Evolutionary conservation across 1,140 invertebrate genomes (phyloP), one percentile per base, ranked within the genome.

Genomic region (Heliconius melpomene): DNA sequence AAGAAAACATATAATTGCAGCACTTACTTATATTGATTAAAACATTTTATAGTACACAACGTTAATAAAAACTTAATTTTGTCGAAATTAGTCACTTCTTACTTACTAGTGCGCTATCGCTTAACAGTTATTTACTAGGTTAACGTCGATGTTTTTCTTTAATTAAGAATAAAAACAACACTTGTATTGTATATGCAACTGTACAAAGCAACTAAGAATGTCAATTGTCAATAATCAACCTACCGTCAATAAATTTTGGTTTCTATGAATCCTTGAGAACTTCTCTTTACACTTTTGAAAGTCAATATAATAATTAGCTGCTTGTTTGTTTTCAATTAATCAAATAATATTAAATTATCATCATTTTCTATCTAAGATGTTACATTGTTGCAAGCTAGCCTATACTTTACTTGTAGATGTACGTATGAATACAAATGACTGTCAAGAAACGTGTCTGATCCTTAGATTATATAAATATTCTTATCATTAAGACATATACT

Each of bases 301-400:
- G 60, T 66, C 60, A 66, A 26, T 66, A 66, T 2, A 66, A 3
- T 66, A 66, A 66, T 66, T 7, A 66, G 11, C 60, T 2, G 5
- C 60, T 1, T 66, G 13, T 66, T 26, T 26, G 23, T 66, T 5
- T 26, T 23, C 54, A 16, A 29, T 66, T 18, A 16, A 29, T 66
- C 26, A 66, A 29, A 16, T 66, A 66, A 66, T 18, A n/a, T 66
- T 3, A 16, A 26, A 26, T 66, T 66, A 66, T 66, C 60, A 3
- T 7, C 9, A 66, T 66, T 16, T 11, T 66, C 23, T 66, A 8
- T 66, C 11, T 13, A 23, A 66, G 11, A 16, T 29, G 60, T 66
- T 66, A 26, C 60, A 66, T 66, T 66, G 60, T 66, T 66, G 60
- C 60, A 66, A 66, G 23, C 9, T 57, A 23, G 54, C 60, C 60